Percentiles rank a stretch among this genome's conserved stretches.
Evolutionary conservation across 2,113 vertebrate genomes (phyloP).

Genomic region (Fregetta grallaria): DNA sequence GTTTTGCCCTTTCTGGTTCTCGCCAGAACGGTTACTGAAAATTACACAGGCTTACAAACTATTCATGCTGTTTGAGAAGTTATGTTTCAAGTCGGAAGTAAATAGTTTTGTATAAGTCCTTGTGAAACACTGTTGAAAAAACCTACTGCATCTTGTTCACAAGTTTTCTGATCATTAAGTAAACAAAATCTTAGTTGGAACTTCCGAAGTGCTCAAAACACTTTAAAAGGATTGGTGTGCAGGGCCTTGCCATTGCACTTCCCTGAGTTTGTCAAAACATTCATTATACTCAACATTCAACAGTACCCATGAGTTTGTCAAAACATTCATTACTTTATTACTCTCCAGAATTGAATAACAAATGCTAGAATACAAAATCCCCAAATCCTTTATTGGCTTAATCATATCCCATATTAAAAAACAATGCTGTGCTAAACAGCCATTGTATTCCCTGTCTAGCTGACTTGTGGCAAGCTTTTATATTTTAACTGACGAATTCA

Average conservation of each 20-base stretch:
- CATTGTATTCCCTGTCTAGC: neutral
- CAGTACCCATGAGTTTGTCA: neutral
- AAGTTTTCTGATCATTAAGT: neutral
- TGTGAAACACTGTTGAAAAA: neutral
- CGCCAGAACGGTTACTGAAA: neutral
- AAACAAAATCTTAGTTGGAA: neutral
- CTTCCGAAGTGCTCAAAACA: neutral
- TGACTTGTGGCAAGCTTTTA: neutral
- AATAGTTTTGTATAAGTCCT: neutral
- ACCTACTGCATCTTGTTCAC: neutral
- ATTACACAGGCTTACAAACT: neutral
- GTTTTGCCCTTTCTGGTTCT: neutral
- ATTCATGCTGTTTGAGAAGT: neutral
- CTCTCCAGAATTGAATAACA: neutral
- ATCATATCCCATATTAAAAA: neutral
- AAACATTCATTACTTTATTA: neutral
- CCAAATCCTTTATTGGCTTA: neutral
- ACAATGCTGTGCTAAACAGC: neutral
- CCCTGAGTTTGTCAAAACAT: neutral
- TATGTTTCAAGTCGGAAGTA: neutral
- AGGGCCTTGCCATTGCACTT: neutral
- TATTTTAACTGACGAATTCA: neutral
- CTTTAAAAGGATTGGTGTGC: neutral
- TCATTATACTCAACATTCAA: neutral
- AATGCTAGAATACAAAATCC: neutral